Base-by-base conservation (phyloP, 2,797 vertebrate species). In the Eremophila alpestris region DNA sequence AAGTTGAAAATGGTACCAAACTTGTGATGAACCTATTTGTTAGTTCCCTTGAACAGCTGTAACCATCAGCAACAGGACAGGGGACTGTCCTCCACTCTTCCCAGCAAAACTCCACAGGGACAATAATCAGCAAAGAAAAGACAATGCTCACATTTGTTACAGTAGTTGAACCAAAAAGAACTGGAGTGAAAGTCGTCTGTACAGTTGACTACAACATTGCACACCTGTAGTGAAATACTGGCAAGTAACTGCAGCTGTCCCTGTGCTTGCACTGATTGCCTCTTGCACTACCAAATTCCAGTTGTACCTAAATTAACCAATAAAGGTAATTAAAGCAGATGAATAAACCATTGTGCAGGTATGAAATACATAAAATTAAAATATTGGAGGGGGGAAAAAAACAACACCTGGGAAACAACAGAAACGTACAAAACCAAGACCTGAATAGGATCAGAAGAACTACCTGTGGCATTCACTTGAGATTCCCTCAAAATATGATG, bases 301-400 rank as follows among this genome's bases (percentile, higher is more conserved):
- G 2, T 54, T 60, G 8, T 67, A 56, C 9, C 13, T 45, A 63
- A 12, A 45, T 59, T 62, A 74, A 15, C 17, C 51, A 68, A 68
- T 24, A 73, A 63, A 82, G 58, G 3, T 9, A 65, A 46, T n/a
- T 64, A 73, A 87, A 86, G 8, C 9, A 69, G n/a, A 49, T 18
- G 8, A 68, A 19, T 22, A 63, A 94, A 56, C 13, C 0, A 3
- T 16, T 26, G n/a, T 40, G 5, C 3, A 63, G 26, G 15, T 30
- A 58, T 12, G 5, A 84, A 82, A 74, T 22, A 48, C 8, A 24
- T 7, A 40, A 54, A 79, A 58, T 32, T 58, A 65, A 90, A 86
- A 19, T 73, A 16, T 13, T 3, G 2, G 7, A 19, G 17, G 1
- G 2, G 8, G 0, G 6, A 1, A 0, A 6, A 10, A n/a, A 32